Evolutionary conservation across 2,888 invertebrate species (phyloP).

Genomic region (Slavum lentiscoides): DNA sequence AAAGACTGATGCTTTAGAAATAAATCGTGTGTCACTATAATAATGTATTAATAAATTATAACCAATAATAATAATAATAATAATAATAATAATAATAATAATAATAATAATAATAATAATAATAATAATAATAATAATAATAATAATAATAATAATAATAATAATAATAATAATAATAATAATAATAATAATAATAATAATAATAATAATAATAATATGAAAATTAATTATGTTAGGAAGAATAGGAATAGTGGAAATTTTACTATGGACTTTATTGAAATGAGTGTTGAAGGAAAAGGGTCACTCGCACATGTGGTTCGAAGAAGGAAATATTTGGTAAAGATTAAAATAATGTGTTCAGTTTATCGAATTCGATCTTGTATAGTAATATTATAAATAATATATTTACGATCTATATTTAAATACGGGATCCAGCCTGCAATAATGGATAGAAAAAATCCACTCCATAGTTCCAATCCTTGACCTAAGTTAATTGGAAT

Average conservation of each 20-base stretch:
- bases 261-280: too few species aligned
- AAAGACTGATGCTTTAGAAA: slow-evolving; percentile 68
- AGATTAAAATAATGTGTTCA: too few species aligned
- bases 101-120: neutral
- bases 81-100: neutral
- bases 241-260: too few species aligned
- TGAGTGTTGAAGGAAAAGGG: too few species aligned
- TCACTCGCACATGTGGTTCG: too few species aligned
- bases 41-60: neutral
- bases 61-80: neutral
- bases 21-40: slow-evolving; percentile 75
- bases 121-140: neutral
- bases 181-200: too few species aligned
- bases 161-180: too few species aligned
- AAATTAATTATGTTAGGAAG: too few species aligned
- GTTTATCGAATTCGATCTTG: too few species aligned
- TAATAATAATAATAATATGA: too few species aligned
- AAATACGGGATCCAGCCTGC: slow-evolving; percentile 81
- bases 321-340: too few species aligned
- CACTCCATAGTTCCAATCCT: slow-evolving; percentile 89
- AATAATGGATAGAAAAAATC: slow-evolving; percentile 89
- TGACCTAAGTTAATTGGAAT: slow-evolving; percentile 69
- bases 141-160: neutral
- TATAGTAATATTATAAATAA: too few species aligned
- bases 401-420: slow-evolving; percentile 83